Conservation (phyloP, 2,797 vertebrate species). For the Bovichtus variegatus region DNA sequence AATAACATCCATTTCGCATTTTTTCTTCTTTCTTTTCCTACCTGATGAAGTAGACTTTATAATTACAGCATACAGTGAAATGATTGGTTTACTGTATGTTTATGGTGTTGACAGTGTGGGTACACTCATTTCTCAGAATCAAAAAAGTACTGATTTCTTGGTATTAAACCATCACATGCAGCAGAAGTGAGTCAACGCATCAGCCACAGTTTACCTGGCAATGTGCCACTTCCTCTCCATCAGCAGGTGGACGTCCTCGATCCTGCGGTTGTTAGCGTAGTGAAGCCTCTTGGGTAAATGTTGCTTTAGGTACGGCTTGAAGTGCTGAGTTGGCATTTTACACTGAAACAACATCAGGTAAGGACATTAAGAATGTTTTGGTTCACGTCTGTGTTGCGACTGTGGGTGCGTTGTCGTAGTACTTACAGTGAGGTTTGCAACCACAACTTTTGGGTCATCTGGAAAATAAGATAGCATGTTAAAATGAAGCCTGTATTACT, state of each 20-base stretch:
- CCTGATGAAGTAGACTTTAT: no score
- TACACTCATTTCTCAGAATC: neutral
- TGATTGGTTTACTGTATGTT: no score
- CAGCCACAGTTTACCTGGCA: constrained; percentile 87
- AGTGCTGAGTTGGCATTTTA: constrained; percentile 95
- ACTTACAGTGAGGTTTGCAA: constrained; percentile 97
- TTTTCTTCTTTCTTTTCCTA: no score
- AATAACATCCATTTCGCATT: no score
- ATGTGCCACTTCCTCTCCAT: constrained; percentile 97
- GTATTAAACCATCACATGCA: accelerated
- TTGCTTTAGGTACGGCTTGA: constrained; percentile 96
- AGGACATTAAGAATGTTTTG: no score
- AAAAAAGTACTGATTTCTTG: neutral
- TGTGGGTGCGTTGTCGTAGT: neutral
- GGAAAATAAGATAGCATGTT: constrained; percentile 51
- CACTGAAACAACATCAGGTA: constrained; percentile 85
- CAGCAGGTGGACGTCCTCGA: constrained; percentile 95
- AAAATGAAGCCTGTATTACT: neutral
- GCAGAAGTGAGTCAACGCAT: neutral
- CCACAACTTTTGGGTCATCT: constrained; percentile 94
- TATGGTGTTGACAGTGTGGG: neutral
- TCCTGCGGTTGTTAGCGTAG: constrained; percentile 95
- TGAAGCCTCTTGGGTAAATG: constrained; percentile 97
- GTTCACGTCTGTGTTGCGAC: neutral
- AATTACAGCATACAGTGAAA: no score